phyloP scores from a whole-genome alignment of 2,888 invertebrate genomes.

The Lithophane socia region DNA sequence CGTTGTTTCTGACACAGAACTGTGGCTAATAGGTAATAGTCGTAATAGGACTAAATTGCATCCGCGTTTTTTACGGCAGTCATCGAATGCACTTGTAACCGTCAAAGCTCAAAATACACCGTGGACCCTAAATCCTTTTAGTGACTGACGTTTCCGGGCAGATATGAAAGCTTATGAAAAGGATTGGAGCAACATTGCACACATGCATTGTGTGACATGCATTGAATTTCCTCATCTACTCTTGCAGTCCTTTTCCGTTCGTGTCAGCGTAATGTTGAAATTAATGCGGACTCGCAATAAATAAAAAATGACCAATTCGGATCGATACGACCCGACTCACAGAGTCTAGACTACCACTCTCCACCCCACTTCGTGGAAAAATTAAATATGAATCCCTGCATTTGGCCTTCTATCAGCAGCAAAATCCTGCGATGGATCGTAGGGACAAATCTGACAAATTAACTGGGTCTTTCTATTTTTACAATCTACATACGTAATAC shows the following conservation, averaged over 20 bases:
- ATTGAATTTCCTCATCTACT: constrained; percentile 2
- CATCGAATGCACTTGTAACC: constrained; percentile 36
- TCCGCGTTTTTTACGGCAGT: constrained; percentile 3
- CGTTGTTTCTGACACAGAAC: constrained; percentile 15
- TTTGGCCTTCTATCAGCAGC: not conserved
- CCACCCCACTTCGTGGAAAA: not conserved
- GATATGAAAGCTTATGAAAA: not conserved
- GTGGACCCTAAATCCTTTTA: not conserved
- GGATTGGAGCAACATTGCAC: not conserved
- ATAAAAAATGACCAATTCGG: constrained; percentile 26
- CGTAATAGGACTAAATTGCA: constrained; percentile 39
- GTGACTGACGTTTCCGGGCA: not conserved
- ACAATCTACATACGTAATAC: too few relatives aligned
- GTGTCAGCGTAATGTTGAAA: not conserved
- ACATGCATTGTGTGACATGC: not conserved
- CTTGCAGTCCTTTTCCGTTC: not conserved
- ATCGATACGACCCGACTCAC: constrained; percentile 41
- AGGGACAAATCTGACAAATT: constrained; percentile 1
- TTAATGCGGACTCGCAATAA: constrained; percentile 14
- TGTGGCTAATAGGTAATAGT: constrained; percentile 19
- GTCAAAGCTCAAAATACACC: constrained; percentile 2
- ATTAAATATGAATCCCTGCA: constrained; percentile 33
- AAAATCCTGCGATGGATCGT: constrained; percentile 23
- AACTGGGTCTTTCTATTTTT: too few relatives aligned
- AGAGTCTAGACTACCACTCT: constrained; percentile 38